These are phyloP conservation scores for Catocala sponsa DNA, from an alignment of 2,888 invertebrate genomes.

Conservation along the genomic window DNA sequence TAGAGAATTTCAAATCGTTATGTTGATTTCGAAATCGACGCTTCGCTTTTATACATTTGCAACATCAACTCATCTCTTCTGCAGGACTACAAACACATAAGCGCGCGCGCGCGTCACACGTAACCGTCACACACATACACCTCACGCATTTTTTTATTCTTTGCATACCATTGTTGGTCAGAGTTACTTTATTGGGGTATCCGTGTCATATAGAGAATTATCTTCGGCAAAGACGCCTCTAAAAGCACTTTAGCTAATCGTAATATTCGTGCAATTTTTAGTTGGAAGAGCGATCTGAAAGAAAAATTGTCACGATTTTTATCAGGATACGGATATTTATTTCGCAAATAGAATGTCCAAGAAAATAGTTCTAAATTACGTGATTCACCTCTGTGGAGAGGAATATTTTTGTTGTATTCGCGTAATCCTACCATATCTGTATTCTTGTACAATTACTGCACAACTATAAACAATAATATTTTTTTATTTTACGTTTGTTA, in stretches of 20 bases:
- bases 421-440: conserved; percentile 56
- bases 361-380: conserved; percentile 48
- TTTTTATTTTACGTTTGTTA: conserved; percentile 42
- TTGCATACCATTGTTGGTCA: conserved; percentile 72
- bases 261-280: conserved; percentile 49
- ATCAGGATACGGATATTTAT: conserved; percentile 32
- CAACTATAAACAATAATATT: conserved; percentile 51
- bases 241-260: conserved; percentile 60
- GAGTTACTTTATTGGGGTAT: conserved; percentile 77
- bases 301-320: conserved; percentile 40
- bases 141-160: conserved; percentile 75
- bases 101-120: conserved; percentile 62
- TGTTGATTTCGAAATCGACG: conserved; percentile 86
- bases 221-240: conserved; percentile 51
- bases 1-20: conserved; percentile 83
- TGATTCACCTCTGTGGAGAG: conserved; percentile 58
- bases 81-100: conserved; percentile 64
- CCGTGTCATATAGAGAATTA: conserved; percentile 70
- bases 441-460: conserved; percentile 51
- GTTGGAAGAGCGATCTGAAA: conserved; percentile 49
- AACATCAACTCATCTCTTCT: conserved; percentile 81
- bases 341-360: conserved; percentile 27
- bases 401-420: conserved; percentile 47
- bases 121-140: conserved; percentile 55
- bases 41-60: conserved; percentile 86